phyloP scores from a whole-genome alignment of 2,888 invertebrate genomes.

The Acanthosepion lycidas region DNA sequence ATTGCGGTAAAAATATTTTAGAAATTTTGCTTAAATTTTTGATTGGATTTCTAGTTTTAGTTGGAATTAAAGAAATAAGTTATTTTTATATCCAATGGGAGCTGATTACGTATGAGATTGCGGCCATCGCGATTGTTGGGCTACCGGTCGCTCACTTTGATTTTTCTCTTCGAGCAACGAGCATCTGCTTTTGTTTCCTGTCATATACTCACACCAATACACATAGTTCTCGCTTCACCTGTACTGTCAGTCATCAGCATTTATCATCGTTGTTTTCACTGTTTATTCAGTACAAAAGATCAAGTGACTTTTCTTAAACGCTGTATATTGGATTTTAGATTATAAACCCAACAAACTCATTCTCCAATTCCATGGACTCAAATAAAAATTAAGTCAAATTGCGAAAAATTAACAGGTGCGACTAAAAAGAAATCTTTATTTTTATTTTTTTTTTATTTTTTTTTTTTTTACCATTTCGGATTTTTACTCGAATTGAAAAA shows the following conservation, averaged over 20 bases:
- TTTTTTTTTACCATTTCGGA: neutral
- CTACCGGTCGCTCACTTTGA: neutral
- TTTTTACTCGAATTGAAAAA: neutral
- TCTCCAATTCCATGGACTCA: neutral
- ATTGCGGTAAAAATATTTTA: neutral
- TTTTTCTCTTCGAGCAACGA: neutral
- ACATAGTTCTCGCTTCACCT: neutral
- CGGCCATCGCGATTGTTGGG: neutral
- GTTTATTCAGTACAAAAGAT: neutral
- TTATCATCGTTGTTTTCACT: neutral
- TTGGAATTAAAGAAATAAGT: neutral
- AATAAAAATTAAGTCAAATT: slow-evolving; percentile 3
- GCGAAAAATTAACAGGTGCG: neutral
- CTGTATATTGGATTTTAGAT: neutral
- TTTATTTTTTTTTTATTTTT: neutral
- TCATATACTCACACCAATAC: neutral
- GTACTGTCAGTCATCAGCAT: neutral
- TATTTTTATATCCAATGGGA: neutral
- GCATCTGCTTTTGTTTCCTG: neutral
- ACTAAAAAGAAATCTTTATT: neutral
- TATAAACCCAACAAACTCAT: neutral
- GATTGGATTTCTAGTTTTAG: neutral
- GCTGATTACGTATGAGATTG: neutral
- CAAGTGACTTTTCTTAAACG: neutral
- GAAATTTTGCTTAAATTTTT: neutral